Evolutionary conservation across 2,888 invertebrate species (phyloP), one percentile per base, ranked within the genome.

Genomic region (Pheosia gnoma): DNA sequence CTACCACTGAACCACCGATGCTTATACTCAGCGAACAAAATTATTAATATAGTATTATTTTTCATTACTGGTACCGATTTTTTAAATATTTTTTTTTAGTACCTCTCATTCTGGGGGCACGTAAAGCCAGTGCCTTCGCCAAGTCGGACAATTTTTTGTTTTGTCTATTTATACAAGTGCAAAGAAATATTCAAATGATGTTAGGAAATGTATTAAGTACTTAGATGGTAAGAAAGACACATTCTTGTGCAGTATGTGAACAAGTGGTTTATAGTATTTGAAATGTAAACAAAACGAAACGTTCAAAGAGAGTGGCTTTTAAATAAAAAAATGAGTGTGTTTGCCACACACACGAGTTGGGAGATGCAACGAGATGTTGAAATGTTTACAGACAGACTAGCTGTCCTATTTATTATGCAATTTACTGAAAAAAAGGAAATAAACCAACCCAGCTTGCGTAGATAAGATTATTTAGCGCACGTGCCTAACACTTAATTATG

Each of bases 1-100:
- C 92, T 93, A 93, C 93, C 92, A 93, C 92, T 93, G 93, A 92
- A 93, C 93, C 93, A 92, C 89, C 93, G 92, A 92, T 92, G 93
- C 91, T 90, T 41, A 6, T 41, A 13, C 1, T 37, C 0, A 53
- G 7, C 7, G 25, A 1, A 41, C 41, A 25, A 51, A 51, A 51
- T 51, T 25, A 25, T 47, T 4, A 47, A 47, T 47, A 3, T 25
- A 25, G 25, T 51, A 13, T 25, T 51, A 51, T 13, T 13, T 13
- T 13, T 13, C 13, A 13, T 51, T 13, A 13, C 0, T 25, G 2
- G 2, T 25, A 25, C 25, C 25, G 25, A 25, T 2, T 25, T 25
- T 25, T 25, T 25, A 1, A 25, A n/a, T n/a, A n/a, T n/a, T 25
- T 25, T 5, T 11, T 47, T 10, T 47, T 10, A 47, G 8, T 47